A percentile compares a stretch with the other conserved stretches of the same genome.
Evolutionary conservation across 2,797 vertebrate species (phyloP).

Genomic region (Sparus aurata): DNA sequence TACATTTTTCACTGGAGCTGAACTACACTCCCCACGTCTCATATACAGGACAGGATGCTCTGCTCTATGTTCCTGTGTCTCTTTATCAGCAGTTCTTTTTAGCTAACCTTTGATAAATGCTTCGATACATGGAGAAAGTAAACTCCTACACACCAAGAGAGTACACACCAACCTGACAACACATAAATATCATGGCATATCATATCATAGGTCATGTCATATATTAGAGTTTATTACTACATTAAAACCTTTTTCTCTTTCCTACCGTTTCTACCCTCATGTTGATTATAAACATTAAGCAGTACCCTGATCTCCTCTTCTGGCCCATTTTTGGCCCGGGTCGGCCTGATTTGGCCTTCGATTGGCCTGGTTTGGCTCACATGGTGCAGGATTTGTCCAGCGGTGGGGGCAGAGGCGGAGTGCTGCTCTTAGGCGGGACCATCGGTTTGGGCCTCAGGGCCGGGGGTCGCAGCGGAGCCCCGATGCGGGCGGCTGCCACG

Average conservation of each 20-base stretch:
- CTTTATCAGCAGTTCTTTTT: conserved; percentile 64
- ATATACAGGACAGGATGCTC: conserved; percentile 54
- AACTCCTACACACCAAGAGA: conserved; percentile 92
- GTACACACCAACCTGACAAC: conserved; percentile 86
- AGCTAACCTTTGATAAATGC: conserved; percentile 87
- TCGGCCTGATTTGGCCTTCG: conserved; percentile 78
- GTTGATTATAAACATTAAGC: conserved; percentile 77
- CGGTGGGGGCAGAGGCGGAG: conserved; percentile 89
- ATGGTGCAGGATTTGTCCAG: conserved; percentile 98
- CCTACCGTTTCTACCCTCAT: conserved; percentile 77
- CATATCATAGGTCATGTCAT: conserved; percentile 84
- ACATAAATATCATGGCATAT: conserved; percentile 92
- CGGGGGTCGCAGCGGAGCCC: conserved; percentile 93
- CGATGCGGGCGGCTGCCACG: conserved; percentile 89
- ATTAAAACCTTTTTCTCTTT: conserved; percentile 73
- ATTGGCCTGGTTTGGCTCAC: conserved; percentile 86
- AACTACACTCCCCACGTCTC: conserved; percentile 62
- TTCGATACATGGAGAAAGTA: conserved; percentile 90
- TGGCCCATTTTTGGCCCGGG: conserved; percentile 79
- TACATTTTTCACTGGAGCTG: conserved; percentile 71
- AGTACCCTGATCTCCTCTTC: conserved; percentile 85
- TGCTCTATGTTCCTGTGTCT: conserved; percentile 42
- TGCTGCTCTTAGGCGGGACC: conserved; percentile 95
- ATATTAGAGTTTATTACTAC: conserved; percentile 82
- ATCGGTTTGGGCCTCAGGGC: conserved; percentile 96